Base-by-base conservation (phyloP, 2,888 invertebrate genomes). In the Yponomeuta cagnagella region DNA sequence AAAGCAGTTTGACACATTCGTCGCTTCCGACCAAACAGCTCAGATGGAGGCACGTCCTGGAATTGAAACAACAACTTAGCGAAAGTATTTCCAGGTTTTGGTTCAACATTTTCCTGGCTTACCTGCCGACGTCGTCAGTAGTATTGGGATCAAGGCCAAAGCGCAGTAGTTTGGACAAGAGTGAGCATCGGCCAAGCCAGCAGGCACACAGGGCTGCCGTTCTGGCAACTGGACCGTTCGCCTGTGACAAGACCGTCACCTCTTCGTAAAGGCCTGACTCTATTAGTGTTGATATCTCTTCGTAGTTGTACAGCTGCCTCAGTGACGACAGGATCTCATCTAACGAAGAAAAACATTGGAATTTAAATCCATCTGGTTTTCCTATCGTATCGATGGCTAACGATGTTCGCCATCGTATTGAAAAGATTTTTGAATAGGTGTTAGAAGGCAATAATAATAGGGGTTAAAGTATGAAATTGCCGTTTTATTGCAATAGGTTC, bases 1-100 rank as follows among this genome's bases (percentile, higher is more conserved):
- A 83, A 68, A 98, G 88, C 63, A 96, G 87, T 78, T 94, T 94
- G 2, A 95, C 93, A 73, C 96, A 96, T 73, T 95, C 94, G 64
- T 94, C 93, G 76, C 95, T 95, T 31, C 96, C 96, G 15, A 95
- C 93, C 82, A 95, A 94, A 72, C 97, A 95, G 69, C 97, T 96
- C 75, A 97, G 93, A 85, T 98, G 98, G 31, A 98, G 77, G 76
- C 90, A 90, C 63, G 89, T 86, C 77, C 92, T 93, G 77, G 63
- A 84, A 77, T 71, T 2, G 33, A 70, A 30, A 48, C 31, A 58
- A 58, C 52, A 58, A 58, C 6, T 58, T 15, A 58, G 52, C 15
- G 52, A 58, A 58, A 58, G 12, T 15, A 58, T 15, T 58, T 58
- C 3, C 15, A 15, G 52, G 15, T 15, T 58, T 58, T 12, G 2